Conservation (phyloP, 2,797 vertebrate genomes). For the Typhlichthys eigenmanni region DNA sequence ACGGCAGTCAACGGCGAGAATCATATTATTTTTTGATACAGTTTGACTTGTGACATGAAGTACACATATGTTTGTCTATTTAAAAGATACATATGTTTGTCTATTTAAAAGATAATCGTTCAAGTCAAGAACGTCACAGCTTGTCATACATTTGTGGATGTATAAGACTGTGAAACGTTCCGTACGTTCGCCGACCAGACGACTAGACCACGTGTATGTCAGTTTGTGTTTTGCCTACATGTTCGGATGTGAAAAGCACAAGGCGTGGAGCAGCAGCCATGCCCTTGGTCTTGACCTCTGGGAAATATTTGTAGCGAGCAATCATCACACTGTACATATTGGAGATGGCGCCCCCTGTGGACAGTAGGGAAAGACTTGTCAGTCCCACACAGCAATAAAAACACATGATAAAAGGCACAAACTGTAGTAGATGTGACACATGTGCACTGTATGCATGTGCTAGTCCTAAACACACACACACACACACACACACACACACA, state of each 20-base stretch:
- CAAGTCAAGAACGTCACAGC: too few relatives aligned
- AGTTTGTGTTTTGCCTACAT: conserved; percentile 67
- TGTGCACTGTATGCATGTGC: too few relatives aligned
- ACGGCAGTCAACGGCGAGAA: too few relatives aligned
- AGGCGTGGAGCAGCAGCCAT: conserved; percentile 96
- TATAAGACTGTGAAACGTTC: too few relatives aligned
- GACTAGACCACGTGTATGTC: not conserved
- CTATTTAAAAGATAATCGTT: too few relatives aligned
- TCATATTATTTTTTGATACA: too few relatives aligned
- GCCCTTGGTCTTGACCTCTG: conserved; percentile 97
- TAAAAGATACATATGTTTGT: too few relatives aligned
- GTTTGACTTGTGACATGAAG: too few relatives aligned
- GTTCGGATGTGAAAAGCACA: conserved; percentile 96
- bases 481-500: conserved; percentile 8
- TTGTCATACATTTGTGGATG: too few relatives aligned
- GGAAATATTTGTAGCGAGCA: conserved; percentile 96
- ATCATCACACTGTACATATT: conserved; percentile 99
- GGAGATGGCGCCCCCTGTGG: conserved; percentile 93
- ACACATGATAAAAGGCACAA: not conserved
- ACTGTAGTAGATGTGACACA: not conserved
- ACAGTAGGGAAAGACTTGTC: conserved; percentile 23
- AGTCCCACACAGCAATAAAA: conserved; percentile 15
- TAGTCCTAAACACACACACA: conserved; percentile 1
- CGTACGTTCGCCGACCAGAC: not conserved
- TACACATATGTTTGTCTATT: too few relatives aligned